phyloP scores from a whole-genome alignment of 2,113 vertebrate genomes.

The Misgurnus mizolepis region DNA sequence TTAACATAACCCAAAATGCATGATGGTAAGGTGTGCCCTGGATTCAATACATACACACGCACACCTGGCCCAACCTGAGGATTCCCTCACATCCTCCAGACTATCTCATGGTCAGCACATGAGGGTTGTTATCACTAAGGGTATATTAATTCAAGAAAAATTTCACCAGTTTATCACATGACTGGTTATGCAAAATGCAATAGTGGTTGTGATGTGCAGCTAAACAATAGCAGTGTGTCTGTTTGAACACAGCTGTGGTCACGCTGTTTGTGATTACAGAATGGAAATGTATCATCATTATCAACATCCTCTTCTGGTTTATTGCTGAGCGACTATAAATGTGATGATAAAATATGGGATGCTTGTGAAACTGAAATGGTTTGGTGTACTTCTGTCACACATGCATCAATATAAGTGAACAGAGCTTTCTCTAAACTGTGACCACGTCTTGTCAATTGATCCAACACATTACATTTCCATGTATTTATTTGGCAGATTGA shows the following conservation, averaged over 20 bases:
- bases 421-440: too few species aligned
- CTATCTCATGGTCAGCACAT: neutral
- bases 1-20: conserved; percentile 30
- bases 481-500: too few species aligned
- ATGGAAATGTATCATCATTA: conserved; percentile 4
- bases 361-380: neutral
- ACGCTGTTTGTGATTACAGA: conserved; percentile 20
- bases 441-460: too few species aligned
- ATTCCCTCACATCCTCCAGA: neutral
- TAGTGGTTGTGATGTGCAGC: neutral
- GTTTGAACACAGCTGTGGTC: conserved; percentile 19
- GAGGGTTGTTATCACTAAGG: neutral
- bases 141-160: neutral
- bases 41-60: conserved; percentile 28
- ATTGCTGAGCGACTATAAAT: neutral
- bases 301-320: neutral
- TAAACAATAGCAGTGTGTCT: neutral
- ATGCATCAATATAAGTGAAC: too few species aligned
- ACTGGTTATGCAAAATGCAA: neutral
- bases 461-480: too few species aligned
- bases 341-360: neutral
- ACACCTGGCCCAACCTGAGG: conserved; percentile 15
- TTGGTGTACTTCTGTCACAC: too few species aligned
- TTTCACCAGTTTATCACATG: neutral
- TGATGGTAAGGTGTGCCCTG: conserved; percentile 42